Evolutionary conservation across 2,113 vertebrate species (phyloP).

Genomic region (Pseudorasbora parva): DNA sequence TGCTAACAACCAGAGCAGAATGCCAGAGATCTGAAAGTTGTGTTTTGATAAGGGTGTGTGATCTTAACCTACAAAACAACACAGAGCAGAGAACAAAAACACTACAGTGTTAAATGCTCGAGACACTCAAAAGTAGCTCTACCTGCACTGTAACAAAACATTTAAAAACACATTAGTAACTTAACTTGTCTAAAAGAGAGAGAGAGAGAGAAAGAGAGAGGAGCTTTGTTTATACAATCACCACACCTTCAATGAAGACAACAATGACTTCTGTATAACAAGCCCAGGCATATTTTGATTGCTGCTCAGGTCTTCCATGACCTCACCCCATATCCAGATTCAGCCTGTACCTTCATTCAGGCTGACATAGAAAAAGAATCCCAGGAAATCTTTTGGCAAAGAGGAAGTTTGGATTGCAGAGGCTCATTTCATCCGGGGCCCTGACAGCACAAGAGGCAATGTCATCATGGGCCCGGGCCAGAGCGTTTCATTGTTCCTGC

Average conservation of each 20-base stretch:
- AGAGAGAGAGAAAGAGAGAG: background rate
- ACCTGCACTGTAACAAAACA: background rate
- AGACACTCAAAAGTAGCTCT: conserved; percentile 5
- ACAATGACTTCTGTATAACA: conserved; percentile 9
- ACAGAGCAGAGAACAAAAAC: conserved; percentile 3
- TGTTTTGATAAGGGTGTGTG: conserved; percentile 59
- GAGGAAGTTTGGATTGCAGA: conserved; percentile 89
- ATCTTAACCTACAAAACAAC: conserved; percentile 57
- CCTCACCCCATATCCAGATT: background rate
- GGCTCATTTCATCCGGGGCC: conserved; percentile 77
- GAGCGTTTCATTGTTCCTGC: conserved; percentile 84
- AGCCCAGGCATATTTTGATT: background rate
- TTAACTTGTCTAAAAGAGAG: background rate
- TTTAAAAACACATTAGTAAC: conserved; percentile 22
- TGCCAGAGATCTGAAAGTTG: conserved; percentile 46
- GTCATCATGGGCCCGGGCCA: conserved; percentile 71
- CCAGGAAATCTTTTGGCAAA: conserved; percentile 75
- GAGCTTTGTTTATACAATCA: conserved; percentile 8
- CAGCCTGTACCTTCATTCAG: conserved; percentile 54
- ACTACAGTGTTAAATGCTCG: conserved; percentile 6
- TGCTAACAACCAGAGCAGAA: conserved; percentile 27
- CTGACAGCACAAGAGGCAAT: conserved; percentile 82
- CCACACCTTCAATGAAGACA: conserved; percentile 3
- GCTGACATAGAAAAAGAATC: conserved; percentile 60
- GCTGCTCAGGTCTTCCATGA: background rate